Conservation (phyloP, 2,113 vertebrate species). For the Dissostichus mawsoni region DNA sequence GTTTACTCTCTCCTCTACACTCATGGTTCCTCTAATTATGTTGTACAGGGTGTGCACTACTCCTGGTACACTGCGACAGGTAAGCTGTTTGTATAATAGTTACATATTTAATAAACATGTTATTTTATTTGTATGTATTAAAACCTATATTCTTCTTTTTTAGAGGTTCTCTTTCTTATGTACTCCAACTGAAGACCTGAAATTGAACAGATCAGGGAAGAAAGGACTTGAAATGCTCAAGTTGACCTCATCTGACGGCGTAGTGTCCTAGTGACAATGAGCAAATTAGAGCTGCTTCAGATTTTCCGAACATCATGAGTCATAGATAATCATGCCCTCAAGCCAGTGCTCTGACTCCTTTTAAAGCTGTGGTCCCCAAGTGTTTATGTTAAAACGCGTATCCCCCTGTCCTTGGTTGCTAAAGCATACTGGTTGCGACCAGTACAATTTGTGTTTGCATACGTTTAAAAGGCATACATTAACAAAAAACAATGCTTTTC, state of each 20-base stretch:
- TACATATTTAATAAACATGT: not conserved
- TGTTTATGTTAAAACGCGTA: too few relatives aligned
- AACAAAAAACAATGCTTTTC: too few relatives aligned
- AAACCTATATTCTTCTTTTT: constrained; percentile 22
- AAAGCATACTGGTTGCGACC: too few relatives aligned
- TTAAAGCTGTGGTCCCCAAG: not conserved
- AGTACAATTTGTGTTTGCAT: too few relatives aligned
- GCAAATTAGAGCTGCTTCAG: not conserved
- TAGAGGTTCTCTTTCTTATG: constrained; percentile 80
- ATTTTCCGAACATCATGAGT: not conserved
- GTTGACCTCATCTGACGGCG: constrained; percentile 3
- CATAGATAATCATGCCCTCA: not conserved
- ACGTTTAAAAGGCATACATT: too few relatives aligned
- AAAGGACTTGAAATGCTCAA: constrained; percentile 44
- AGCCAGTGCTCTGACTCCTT: not conserved
- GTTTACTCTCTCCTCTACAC: constrained; percentile 86
- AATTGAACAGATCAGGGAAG: constrained; percentile 55
- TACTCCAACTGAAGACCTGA: constrained; percentile 76
- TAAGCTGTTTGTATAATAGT: constrained; percentile 28
- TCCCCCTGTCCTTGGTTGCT: too few relatives aligned
- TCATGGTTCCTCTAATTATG: constrained; percentile 83
- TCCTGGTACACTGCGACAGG: constrained; percentile 81
- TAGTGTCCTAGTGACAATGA: not conserved
- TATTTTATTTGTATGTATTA: not conserved
- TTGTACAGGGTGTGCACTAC: constrained; percentile 76